These are phyloP conservation scores for Pecten maximus DNA, from an alignment of 2,888 invertebrate species.

Conservation along the genomic window DNA sequence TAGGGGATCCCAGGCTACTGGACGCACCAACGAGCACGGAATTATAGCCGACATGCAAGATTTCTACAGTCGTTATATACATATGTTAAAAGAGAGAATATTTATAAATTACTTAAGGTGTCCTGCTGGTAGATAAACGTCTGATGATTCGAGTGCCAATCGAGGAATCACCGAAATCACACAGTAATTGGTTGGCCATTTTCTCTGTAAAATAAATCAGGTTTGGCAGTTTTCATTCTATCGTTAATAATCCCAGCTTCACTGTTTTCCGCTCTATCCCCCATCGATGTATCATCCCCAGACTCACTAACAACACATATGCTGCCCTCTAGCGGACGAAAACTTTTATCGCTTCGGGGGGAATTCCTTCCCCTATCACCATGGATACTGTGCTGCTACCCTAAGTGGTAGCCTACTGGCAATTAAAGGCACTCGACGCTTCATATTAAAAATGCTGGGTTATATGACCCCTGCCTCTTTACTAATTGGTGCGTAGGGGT, in stretches of 20 bases:
- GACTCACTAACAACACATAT: not conserved
- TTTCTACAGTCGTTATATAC: not conserved
- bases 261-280: not conserved
- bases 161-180: not conserved
- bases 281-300: constrained; percentile 12
- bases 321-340: constrained; percentile 11
- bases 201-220: not conserved
- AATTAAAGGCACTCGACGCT: constrained; percentile 16
- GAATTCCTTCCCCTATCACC: constrained; percentile 26
- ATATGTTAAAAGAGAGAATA: not conserved
- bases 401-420: not conserved
- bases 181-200: constrained; percentile 20
- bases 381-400: not conserved
- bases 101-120: not conserved
- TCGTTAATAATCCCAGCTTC: not conserved
- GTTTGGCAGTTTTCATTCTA: not conserved
- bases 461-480: not conserved
- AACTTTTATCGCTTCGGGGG: constrained; percentile 20
- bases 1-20: not conserved
- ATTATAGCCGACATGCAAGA: constrained; percentile 19
- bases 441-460: not conserved
- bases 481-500: constrained; percentile 29
- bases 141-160: constrained; percentile 27
- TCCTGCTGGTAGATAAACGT: not conserved
- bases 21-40: constrained; percentile 4